Base-by-base conservation (phyloP, 2,888 invertebrate species). In the Drosophila histrio region DNA sequence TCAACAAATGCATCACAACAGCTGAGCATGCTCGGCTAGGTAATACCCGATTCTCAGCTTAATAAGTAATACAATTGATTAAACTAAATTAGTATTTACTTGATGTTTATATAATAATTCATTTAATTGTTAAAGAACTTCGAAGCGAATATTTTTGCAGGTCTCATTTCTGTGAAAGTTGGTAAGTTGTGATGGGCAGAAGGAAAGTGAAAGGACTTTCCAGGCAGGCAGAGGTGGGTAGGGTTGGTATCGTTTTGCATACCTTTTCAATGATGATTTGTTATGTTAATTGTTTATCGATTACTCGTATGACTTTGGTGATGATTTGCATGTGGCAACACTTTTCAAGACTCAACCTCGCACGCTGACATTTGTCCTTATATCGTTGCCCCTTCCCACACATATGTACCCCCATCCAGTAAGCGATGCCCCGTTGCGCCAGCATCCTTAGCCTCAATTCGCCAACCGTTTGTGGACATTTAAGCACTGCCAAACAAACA, bases 201-300 rank as follows among this genome's bases (percentile, higher is more conserved):
- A n/a, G 26, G 2, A 26, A 26, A 26, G 26, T 8, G 26, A 8
- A 9, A 28, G 9, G 26, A 9, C 9, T 9, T 28, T 9, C 9
- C 26, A 28, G 9, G 9, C 8, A 28, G 9, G 28, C 28, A 9
- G 2, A 9, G 9, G 11, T 7, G 6, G 1, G 26, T 9, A 26
- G 9, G 2, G 8, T n/a, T n/a, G n/a, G n/a, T n/a, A n/a, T n/a
- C n/a, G 28, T 9, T 28, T 5, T 17, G 11, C 15, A 62, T 30
- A 47, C 34, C 64, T 32, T n/a, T n/a, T 34, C 19, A 9, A 9
- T 26, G 34, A 11, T 17, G 41, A 65, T 49, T 59, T 36, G 15
- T 32, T 46, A 61, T 67, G 61, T 54, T 63, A 59, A 59, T 64
- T 64, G 54, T 53, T 54, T 63, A 63, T 63, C 69, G 69, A 63